phyloP scores from a whole-genome alignment of 1,140 invertebrate species.

The Hylaeus anthracinus region DNA sequence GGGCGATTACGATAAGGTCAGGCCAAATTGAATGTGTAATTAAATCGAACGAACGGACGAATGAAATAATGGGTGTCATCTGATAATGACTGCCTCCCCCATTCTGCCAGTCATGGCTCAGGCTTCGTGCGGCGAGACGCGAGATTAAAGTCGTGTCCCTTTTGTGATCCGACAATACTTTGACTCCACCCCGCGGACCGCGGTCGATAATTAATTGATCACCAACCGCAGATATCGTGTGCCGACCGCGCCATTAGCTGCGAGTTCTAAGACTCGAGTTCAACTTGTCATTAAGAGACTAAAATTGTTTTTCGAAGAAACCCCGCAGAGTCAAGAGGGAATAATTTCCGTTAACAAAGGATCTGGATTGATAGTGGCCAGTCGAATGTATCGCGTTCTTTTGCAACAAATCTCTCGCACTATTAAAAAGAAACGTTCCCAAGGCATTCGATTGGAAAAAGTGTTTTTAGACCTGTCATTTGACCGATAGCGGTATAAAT shows the following conservation, averaged over 20 bases:
- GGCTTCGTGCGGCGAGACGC: conserved; percentile 53
- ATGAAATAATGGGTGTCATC: conserved; percentile 73
- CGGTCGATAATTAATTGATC: conserved; percentile 75
- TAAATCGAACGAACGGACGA: conserved; percentile 62
- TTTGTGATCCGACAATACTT: conserved; percentile 66
- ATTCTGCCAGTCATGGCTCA: conserved; percentile 67
- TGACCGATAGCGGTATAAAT: no score
- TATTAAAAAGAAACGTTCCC: neutral
- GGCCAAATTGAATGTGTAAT: conserved; percentile 72
- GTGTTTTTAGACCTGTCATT: no score
- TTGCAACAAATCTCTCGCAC: no score
- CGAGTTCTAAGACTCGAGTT: conserved; percentile 34
- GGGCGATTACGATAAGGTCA: conserved; percentile 59
- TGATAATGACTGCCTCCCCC: conserved; percentile 64
- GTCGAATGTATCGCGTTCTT: no score
- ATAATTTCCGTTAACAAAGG: neutral
- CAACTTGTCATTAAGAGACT: conserved; percentile 31
- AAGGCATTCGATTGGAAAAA: neutral
- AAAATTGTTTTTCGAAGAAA: conserved; percentile 7
- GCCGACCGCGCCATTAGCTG: conserved; percentile 59
- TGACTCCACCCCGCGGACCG: conserved; percentile 51
- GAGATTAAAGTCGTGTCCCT: conserved; percentile 64
- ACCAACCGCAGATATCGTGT: conserved; percentile 62
- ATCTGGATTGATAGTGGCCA: neutral
- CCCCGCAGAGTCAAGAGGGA: neutral